Conservation (phyloP, 2,113 vertebrate species). For the Cathartes aura region DNA sequence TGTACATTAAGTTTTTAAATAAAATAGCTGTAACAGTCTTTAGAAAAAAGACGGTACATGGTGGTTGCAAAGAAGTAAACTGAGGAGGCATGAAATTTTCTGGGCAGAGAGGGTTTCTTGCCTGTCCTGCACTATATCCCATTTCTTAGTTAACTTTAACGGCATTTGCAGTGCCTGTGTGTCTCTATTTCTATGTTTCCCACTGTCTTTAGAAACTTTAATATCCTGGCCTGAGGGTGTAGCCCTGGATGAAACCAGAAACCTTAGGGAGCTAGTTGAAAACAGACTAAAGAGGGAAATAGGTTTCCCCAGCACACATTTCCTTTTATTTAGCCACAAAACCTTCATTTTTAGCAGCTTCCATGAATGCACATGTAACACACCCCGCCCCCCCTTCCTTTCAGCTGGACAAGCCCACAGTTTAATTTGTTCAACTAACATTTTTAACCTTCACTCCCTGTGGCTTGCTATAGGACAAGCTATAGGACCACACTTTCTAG, state of each 20-base stretch:
- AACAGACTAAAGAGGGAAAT: slow-evolving; percentile 3
- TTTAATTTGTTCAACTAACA: neutral
- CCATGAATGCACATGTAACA: neutral
- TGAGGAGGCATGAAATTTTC: neutral
- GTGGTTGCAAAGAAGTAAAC: neutral
- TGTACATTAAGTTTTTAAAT: neutral
- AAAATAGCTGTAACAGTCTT: neutral
- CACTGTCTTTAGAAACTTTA: neutral
- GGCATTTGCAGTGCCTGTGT: neutral
- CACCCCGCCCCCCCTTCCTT: neutral
- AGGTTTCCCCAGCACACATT: neutral
- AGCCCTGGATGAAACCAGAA: slow-evolving; percentile 5
- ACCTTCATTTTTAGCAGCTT: neutral
- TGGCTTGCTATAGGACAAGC: neutral
- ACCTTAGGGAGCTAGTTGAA: neutral
- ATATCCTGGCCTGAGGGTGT: neutral
- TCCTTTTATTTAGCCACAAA: neutral
- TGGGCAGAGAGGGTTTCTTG: neutral
- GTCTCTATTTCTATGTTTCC: neutral
- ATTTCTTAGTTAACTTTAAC: neutral
- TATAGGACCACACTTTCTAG: neutral
- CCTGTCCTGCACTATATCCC: neutral
- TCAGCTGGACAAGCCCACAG: neutral
- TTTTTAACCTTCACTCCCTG: neutral
- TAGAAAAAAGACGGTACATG: neutral